Evolutionary conservation across 2,113 vertebrate species (phyloP).

Genomic region (Toxotes chatareus): DNA sequence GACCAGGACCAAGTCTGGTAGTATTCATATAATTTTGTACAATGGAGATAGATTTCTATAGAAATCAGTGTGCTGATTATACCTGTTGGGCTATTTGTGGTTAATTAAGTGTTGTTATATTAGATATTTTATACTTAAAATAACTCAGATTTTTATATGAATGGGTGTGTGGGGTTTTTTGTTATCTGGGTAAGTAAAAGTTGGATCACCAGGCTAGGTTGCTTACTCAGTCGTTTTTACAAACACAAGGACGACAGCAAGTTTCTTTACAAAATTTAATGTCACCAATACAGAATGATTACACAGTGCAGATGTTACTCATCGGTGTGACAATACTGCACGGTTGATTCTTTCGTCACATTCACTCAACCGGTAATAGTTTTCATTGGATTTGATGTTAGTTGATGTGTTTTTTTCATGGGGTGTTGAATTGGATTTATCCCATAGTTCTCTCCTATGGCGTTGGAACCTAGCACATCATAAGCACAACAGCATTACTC

Average conservation of each 20-base stretch:
- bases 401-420: background rate
- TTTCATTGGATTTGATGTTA: slow-evolving; percentile 20
- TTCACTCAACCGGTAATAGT: background rate
- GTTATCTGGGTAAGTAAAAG: background rate
- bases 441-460: background rate
- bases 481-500: slow-evolving; percentile 19
- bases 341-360: background rate
- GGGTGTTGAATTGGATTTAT: slow-evolving; percentile 3
- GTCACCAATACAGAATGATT: slow-evolving; percentile 40
- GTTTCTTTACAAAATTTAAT: slow-evolving; percentile 75
- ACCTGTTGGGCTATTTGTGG: background rate
- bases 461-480: slow-evolving; percentile 12
- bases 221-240: background rate
- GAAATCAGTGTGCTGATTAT: background rate
- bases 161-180: background rate
- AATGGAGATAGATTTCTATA: slow-evolving; percentile 5
- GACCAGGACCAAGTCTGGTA: background rate
- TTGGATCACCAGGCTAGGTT: background rate
- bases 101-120: background rate
- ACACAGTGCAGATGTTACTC: slow-evolving; percentile 34
- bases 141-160: background rate
- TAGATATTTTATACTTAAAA: background rate
- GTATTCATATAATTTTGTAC: background rate
- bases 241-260: slow-evolving; percentile 24
- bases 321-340: slow-evolving; percentile 16